These are phyloP conservation scores for Barnardius zonarius DNA, from an alignment of 2,113 vertebrate species.

Conservation along the genomic window DNA sequence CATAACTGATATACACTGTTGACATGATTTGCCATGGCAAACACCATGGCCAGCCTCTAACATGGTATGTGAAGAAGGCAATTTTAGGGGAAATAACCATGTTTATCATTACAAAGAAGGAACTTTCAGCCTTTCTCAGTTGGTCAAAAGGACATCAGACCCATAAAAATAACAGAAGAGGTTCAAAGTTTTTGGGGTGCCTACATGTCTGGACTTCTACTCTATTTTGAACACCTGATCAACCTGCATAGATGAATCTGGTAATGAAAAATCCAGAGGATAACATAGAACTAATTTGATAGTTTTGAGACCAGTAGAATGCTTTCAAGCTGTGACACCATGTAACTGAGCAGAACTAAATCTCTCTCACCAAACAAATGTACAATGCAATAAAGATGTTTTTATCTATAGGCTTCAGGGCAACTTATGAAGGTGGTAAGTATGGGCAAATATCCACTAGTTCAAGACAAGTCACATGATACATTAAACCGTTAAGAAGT, in stretches of 20 bases:
- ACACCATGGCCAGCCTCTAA: neutral
- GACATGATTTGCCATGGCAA: neutral
- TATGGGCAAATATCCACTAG: neutral
- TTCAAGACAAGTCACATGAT: neutral
- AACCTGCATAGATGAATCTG: neutral
- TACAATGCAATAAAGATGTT: neutral
- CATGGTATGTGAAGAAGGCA: rapidly evolving
- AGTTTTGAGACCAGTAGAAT: neutral
- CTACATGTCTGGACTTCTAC: neutral
- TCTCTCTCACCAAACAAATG: neutral
- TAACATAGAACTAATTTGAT: neutral
- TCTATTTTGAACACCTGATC: neutral
- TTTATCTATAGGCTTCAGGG: neutral
- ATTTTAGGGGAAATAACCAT: neutral
- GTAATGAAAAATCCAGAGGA: neutral
- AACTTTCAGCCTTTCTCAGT: neutral
- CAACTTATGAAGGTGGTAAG: neutral
- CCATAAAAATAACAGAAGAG: neutral
- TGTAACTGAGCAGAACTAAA: neutral
- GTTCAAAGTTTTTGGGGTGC: neutral
- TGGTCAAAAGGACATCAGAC: neutral
- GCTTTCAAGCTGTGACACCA: neutral
- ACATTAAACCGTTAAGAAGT: neutral
- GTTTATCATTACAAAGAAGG: neutral
- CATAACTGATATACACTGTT: neutral